Evolutionary conservation across 2,797 vertebrate species (phyloP).

Genomic region (Picus viridis): DNA sequence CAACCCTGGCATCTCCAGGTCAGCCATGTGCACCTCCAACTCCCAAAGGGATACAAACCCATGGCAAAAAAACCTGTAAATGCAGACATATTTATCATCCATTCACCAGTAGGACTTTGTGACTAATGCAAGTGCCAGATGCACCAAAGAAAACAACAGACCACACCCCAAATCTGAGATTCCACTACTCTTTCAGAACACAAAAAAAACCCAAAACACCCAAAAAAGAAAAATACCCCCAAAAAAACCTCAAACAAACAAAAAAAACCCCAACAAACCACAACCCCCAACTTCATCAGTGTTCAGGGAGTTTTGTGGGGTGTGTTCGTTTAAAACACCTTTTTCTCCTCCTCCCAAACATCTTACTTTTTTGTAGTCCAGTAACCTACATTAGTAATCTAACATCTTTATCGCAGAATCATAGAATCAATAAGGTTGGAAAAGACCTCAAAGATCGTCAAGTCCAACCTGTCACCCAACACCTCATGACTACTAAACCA

Average conservation of each 20-base stretch:
- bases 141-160: too few species aligned
- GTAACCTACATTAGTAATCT: not conserved
- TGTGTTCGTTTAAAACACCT: not conserved
- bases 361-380: not conserved
- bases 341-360: not conserved
- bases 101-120: not conserved
- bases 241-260: too few species aligned
- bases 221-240: too few species aligned
- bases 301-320: rapidly evolving
- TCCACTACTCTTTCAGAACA: not conserved
- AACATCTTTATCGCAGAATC: not conserved
- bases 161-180: not conserved
- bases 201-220: too few species aligned
- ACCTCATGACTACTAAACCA: too few species aligned
- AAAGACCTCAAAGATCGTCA: too few species aligned
- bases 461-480: too few species aligned
- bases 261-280: not conserved
- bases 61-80: not conserved
- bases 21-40: rapidly evolving
- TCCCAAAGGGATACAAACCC: not conserved
- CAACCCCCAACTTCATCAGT: too few species aligned
- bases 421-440: too few species aligned
- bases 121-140: not conserved
- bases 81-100: not conserved
- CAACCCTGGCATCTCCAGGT: not conserved